Evolutionary conservation across 2,888 invertebrate genomes (phyloP).

Genomic region (Gastracanthus pulcherrimus): DNA sequence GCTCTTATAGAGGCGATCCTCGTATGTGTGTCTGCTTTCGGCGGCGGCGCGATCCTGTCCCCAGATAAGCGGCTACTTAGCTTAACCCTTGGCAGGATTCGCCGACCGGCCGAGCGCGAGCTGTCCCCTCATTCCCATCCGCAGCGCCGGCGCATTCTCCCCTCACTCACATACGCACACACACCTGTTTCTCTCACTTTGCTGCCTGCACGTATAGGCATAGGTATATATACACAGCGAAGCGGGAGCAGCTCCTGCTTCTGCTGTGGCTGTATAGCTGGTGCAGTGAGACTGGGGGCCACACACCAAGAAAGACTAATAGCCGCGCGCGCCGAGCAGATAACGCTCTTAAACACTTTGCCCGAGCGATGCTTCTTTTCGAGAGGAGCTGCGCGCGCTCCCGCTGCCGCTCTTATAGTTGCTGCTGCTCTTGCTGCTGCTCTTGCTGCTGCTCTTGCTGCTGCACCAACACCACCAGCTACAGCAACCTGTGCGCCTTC

Average conservation of each 20-base stretch:
- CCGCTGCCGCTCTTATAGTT: conserved; percentile 1
- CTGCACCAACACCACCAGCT: no score
- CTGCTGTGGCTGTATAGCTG: no score
- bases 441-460: no score
- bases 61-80: conserved; percentile 74
- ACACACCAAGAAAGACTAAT: conserved; percentile 77
- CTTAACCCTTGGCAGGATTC: conserved; percentile 74
- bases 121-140: no score
- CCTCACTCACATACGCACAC: no score
- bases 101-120: no score
- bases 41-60: conserved; percentile 70
- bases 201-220: no score
- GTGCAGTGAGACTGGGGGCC: no score
- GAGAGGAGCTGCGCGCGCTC: background rate
- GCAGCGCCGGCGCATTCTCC: background rate
- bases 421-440: background rate
- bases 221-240: no score
- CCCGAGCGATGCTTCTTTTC: conserved; percentile 76
- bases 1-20: no score
- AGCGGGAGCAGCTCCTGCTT: no score
- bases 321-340: conserved; percentile 70
- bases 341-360: conserved; percentile 77
- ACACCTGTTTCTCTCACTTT: conserved; percentile 37
- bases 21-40: no score
- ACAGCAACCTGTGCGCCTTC: conserved; percentile 40